Evolutionary conservation across 2,888 invertebrate species (phyloP), one percentile per base, ranked within the genome.

Genomic region (Heterodera filipjevi): DNA sequence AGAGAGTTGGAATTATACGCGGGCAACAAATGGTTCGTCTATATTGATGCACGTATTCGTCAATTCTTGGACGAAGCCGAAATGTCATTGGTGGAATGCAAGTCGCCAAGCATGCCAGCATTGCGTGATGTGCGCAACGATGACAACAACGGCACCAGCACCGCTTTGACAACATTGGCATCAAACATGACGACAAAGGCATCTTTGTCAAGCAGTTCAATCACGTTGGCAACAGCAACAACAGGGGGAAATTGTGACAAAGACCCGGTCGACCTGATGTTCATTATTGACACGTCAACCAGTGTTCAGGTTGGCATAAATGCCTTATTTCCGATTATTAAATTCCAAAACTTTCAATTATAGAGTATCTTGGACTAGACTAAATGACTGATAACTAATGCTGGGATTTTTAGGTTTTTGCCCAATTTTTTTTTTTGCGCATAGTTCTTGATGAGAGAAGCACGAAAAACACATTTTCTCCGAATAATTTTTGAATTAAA

Each of bases 1-100:
- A 81, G 82, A 19, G 86, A 84, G 71, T 77, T 84, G 46, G 85
- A 85, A 66, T 46, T 87, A 71, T 85, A 83, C 77, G 84, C 87
- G 35, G 82, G 85, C 5, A 82, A 85, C 79, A 85, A 84, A 66
- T 81, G 82, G 81, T 79, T 82, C 68, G 86, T 86, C 19, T 86
- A 86, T 78, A 83, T 84, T 35, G 85, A 87, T 66, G 83, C 81
- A 19, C 75, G 86, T 27, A 84, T 83, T 53, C 80, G 81, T 22
- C 82, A 82, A 53, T 86, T 86, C 77, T 66, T 86, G 49, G 82
- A 84, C 59, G 84, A 85, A 46, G 81, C 81, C 16, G 80, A 84
- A 66, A 71, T 76, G 16, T 76, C 78, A 16, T 49, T 83, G 27
- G 79, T 81, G 5, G 68, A 75, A 19, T 30, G 68, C 75, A 64